A percentile compares a stretch with the other conserved stretches of the same genome.
These are phyloP conservation scores for Proteles cristata DNA, from an alignment of 2,113 vertebrate species.

Conservation along the genomic window DNA sequence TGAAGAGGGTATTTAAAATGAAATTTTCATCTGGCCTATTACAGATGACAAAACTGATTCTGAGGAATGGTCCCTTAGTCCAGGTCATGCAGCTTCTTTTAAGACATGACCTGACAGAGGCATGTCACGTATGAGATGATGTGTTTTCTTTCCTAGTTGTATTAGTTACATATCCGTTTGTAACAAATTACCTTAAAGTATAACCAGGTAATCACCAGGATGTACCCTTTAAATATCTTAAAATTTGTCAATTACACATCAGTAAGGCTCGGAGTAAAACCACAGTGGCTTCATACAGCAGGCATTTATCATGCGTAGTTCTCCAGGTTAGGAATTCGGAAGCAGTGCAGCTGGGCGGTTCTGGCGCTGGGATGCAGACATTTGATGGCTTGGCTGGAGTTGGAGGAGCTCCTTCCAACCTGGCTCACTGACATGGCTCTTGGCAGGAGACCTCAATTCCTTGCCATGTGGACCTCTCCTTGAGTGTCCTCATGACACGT, in stretches of 20 bases:
- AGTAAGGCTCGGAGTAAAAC: not conserved
- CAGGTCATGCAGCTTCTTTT: not conserved
- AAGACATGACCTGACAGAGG: not conserved
- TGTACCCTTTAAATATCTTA: not conserved
- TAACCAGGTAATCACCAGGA: not conserved
- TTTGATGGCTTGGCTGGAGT: not conserved
- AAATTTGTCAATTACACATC: not conserved
- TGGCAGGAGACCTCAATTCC: constrained; percentile 6
- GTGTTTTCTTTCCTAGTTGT: not conserved
- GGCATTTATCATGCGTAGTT: not conserved
- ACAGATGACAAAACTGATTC: not conserved
- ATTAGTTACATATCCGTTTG: not conserved
- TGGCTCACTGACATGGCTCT: not conserved
- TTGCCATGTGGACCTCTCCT: not conserved
- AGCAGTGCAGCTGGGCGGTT: not conserved
- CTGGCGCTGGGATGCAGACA: not conserved
- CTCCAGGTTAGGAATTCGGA: not conserved
- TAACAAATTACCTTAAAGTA: not conserved
- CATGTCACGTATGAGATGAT: not conserved
- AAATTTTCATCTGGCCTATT: not conserved
- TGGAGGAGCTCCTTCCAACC: not conserved
- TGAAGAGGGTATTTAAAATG: not conserved
- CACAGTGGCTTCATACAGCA: not conserved
- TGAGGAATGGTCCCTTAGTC: not conserved
- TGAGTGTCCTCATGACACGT: not conserved